These are phyloP conservation scores for Phylloscopus trochiloides DNA, from an alignment of 2,113 vertebrate species.

Conservation along the genomic window DNA sequence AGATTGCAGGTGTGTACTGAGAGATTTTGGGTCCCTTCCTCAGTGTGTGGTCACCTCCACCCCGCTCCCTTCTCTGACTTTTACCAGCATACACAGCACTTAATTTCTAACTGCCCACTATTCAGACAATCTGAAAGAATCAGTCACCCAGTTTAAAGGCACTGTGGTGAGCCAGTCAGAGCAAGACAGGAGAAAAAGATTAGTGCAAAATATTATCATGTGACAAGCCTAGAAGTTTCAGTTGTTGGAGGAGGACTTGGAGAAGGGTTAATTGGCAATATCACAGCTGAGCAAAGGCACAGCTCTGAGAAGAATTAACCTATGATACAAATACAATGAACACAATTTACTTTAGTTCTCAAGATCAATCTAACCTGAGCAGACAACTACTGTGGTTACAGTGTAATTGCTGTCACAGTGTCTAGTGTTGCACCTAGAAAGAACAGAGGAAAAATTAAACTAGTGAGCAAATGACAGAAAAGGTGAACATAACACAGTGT, in stretches of 20 bases:
- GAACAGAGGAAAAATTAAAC: neutral
- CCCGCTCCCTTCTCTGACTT: rapidly evolving
- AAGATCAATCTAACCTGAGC: neutral
- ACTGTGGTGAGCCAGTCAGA: neutral
- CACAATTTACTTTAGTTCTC: neutral
- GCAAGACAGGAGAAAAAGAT: neutral
- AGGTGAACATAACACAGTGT: neutral
- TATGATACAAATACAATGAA: neutral
- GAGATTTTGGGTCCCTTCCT: neutral
- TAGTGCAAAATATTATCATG: neutral
- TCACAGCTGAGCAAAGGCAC: neutral
- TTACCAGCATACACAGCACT: neutral
- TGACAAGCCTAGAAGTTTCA: neutral
- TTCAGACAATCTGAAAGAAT: neutral
- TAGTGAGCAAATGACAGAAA: neutral
- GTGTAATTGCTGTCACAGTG: neutral
- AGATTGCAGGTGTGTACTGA: rapidly evolving
- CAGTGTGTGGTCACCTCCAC: rapidly evolving
- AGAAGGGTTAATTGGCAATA: neutral
- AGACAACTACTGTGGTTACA: neutral
- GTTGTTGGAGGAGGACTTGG: neutral
- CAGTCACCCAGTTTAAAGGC: neutral
- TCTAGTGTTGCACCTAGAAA: neutral
- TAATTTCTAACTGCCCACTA: neutral
- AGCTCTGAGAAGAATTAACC: neutral